Base-by-base conservation (phyloP, 2,113 vertebrate genomes). In the Phaetusa simplex region DNA sequence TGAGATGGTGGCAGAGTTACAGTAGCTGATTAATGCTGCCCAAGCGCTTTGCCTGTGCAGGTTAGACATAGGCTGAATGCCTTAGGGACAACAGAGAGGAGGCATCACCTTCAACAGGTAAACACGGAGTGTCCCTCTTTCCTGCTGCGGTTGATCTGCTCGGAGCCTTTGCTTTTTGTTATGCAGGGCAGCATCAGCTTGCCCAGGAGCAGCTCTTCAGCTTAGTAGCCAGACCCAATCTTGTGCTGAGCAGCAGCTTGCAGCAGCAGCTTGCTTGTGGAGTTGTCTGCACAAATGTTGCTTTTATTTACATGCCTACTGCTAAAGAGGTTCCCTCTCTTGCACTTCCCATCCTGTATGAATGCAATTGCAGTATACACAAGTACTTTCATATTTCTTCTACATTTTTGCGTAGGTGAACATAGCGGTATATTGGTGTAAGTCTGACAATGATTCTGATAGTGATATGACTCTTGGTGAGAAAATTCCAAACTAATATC, bases 361-460 rank as follows among this genome's bases (percentile, higher is more conserved):
- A 76, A 59, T 42, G 34, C 26, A 30, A 20, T 15, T 47, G 19
- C 40, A n/a, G 13, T 34, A 47, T 21, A 15, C 38, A 21, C 34
- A 65, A 42, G 21, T 61, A 32, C 38, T 85, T 61, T 4, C 3
- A 6, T 30, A 50, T 66, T 71, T 66, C 9, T 53, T 59, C n/a
- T 19, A 8, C 9, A 1, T 38, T 81, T 92, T 89, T 71, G 27
- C 32, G 9, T 43, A 59, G 20, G 17, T 89, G 58, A 78, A 11
- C 29, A 13, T 18, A 69, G 12, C 30, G 82, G 4, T 38, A 5
- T 42, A 42, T 27, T 0, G 0, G 16, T 52, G 3, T 32, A 50
- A 76, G 52, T 56, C 36, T 82, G 81, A 38, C 61, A 83, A 19
- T 50, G 18, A 8, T 66, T 89, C 26, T 80, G 47, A 50, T 34